A percentile compares a stretch with the other conserved stretches of the same genome.
phyloP scores from a whole-genome alignment of 1,140 invertebrate genomes.

The Chironomus striatipennis region DNA sequence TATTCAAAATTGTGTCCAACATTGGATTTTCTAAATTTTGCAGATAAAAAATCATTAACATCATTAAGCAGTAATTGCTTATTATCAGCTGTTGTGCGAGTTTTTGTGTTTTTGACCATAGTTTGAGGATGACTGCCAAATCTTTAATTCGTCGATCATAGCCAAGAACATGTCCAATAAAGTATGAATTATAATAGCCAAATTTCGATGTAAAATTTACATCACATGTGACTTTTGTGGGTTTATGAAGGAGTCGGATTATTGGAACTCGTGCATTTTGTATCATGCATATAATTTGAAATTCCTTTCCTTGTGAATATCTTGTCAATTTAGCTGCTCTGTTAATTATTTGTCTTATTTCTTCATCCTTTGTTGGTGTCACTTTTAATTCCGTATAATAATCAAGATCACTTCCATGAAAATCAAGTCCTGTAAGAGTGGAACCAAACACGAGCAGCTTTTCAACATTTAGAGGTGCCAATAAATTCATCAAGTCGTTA shows the following conservation, averaged over 20 bases:
- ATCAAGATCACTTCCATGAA: background rate
- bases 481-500: background rate
- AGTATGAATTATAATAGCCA: background rate
- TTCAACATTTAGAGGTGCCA: background rate
- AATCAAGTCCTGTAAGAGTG: background rate
- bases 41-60: background rate
- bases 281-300: background rate
- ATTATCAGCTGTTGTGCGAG: background rate
- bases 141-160: background rate
- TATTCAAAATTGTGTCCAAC: background rate
- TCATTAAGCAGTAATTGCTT: background rate
- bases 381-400: background rate
- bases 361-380: background rate
- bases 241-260: background rate
- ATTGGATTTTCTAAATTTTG: background rate
- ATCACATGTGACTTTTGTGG: background rate
- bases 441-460: background rate
- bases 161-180: background rate
- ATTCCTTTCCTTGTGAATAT: background rate
- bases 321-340: background rate
- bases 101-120: background rate
- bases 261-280: background rate
- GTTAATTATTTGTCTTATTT: background rate
- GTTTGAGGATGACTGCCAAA: background rate
- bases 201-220: conserved; percentile 6